phyloP scores from a whole-genome alignment of 2,797 vertebrate species.

The Orientallactaga sibirica region DNA sequence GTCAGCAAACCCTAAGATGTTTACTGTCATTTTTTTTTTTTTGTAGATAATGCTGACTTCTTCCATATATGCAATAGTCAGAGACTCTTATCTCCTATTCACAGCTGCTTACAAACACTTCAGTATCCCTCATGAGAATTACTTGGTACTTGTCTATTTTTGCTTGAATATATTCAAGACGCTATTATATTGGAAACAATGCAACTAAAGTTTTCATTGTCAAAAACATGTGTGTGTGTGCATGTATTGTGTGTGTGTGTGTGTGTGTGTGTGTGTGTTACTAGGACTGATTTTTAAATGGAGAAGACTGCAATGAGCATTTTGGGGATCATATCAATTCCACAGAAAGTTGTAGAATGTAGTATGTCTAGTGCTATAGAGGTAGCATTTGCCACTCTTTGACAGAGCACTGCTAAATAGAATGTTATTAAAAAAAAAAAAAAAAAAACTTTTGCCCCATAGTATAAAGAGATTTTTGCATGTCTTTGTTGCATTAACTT shows the following conservation, averaged over 20 bases:
- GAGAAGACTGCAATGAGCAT: not conserved
- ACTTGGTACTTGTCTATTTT: not conserved
- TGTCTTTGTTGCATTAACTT: constrained; percentile 7
- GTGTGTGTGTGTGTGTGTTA: too few species aligned
- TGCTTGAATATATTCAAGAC: not conserved
- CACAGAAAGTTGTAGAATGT: not conserved
- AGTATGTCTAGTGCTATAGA: not conserved
- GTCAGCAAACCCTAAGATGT: not conserved
- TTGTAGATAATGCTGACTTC: not conserved
- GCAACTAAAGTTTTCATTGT: not conserved
- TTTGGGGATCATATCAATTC: not conserved
- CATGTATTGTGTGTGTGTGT: too few species aligned
- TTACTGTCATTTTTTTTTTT: not conserved
- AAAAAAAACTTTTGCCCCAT: not conserved
- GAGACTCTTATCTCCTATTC: not conserved
- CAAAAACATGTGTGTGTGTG: not conserved
- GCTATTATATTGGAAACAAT: not conserved
- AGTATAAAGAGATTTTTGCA: not conserved
- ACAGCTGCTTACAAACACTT: too few species aligned
- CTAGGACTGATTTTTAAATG: not conserved
- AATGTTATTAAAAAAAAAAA: not conserved
- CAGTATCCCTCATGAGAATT: not conserved
- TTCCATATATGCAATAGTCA: not conserved
- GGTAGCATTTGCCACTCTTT: not conserved
- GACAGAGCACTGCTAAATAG: not conserved